Evolutionary conservation across 2,888 invertebrate species (phyloP).

Genomic region (Hydriomena furcata): DNA sequence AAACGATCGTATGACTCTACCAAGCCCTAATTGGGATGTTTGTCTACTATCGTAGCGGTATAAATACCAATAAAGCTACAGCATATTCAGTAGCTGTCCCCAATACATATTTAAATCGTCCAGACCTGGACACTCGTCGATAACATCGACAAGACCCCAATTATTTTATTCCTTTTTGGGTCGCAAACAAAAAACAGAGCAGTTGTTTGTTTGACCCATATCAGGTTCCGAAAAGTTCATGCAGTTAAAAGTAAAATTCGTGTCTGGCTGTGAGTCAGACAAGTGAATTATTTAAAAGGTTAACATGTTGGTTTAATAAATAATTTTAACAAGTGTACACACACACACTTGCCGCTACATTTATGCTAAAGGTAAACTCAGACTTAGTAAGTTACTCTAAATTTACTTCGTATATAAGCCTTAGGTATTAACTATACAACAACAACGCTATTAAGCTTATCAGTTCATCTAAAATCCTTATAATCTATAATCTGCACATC

Average conservation of each 20-base stretch:
- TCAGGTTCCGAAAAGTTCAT: slow-evolving; percentile 29
- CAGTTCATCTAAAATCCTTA: no score
- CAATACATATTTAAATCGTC: no score
- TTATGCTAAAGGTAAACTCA: no score
- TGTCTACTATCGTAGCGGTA: not conserved
- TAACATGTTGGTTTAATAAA: no score
- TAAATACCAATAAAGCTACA: no score
- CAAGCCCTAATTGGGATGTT: not conserved
- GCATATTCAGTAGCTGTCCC: no score
- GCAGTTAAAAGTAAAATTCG: slow-evolving; percentile 21
- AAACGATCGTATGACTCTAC: not conserved
- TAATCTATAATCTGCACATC: no score
- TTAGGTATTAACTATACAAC: no score
- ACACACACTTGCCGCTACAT: no score
- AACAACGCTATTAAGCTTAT: no score
- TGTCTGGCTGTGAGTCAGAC: slow-evolving; percentile 18
- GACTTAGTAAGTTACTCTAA: no score
- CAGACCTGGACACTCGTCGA: not conserved
- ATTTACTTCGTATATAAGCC: slow-evolving; percentile 1
- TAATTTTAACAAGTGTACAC: no score
- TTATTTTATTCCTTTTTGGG: slow-evolving; percentile 5
- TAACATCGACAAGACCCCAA: slow-evolving; percentile 2
- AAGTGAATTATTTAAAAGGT: slow-evolving; percentile 1
- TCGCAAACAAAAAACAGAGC: slow-evolving; percentile 4
- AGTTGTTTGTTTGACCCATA: slow-evolving; percentile 30